A percentile compares a stretch with the other conserved stretches of the same genome.
Conservation (phyloP, 2,888 invertebrate genomes). For the Perithous albicinctus region DNA sequence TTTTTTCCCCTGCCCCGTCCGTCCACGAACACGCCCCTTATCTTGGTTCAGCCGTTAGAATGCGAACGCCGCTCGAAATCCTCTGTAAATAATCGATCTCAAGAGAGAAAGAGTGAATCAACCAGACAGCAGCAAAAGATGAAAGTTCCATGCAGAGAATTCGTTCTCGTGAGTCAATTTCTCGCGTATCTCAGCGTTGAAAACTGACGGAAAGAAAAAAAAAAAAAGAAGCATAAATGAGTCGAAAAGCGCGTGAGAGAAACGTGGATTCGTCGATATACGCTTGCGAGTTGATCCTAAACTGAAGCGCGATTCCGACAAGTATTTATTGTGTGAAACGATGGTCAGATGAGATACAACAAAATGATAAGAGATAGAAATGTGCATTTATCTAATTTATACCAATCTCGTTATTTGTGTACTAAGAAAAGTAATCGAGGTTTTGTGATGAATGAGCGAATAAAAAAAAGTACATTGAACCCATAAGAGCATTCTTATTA, state of each 20-base stretch:
- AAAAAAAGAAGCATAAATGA: background rate
- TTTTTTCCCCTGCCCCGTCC: background rate
- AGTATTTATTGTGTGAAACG: conserved; percentile 39
- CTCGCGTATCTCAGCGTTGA: background rate
- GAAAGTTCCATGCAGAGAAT: conserved; percentile 26
- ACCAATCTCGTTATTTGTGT: conserved; percentile 52
- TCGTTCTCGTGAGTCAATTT: conserved; percentile 11
- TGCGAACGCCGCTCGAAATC: conserved; percentile 48
- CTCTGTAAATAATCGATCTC: conserved; percentile 62
- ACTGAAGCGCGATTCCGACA: conserved; percentile 31
- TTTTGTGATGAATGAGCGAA: conserved; percentile 56
- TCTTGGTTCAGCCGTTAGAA: background rate
- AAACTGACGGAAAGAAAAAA: background rate
- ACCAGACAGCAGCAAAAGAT: background rate
- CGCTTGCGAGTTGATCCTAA: conserved; percentile 3
- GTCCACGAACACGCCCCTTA: background rate
- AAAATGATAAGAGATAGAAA: conserved; percentile 8
- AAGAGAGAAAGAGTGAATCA: conserved; percentile 13
- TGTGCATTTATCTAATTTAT: conserved; percentile 64
- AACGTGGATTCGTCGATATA: conserved; percentile 12
- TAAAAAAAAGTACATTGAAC: conserved; percentile 58
- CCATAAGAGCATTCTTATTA: background rate
- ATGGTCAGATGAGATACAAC: conserved; percentile 7
- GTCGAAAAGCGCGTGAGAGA: conserved; percentile 8
- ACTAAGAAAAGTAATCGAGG: conserved; percentile 38